phyloP scores from a whole-genome alignment of 2,113 vertebrate species.

The Lathamus discolor region DNA sequence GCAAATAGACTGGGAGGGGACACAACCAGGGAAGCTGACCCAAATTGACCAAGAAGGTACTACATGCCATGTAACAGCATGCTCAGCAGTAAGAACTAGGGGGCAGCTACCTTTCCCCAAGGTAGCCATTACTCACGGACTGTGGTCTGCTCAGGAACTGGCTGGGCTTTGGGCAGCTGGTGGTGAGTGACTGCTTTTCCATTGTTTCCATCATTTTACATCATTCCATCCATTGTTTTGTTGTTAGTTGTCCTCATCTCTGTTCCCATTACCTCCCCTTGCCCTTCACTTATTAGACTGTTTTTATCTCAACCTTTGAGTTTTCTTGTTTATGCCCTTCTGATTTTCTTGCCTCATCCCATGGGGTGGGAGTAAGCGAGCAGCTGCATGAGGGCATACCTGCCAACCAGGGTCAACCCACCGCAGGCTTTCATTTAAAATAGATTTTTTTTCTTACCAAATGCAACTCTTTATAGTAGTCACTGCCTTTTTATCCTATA shows the following conservation, averaged over 20 bases:
- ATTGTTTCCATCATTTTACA: neutral
- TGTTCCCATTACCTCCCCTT: neutral
- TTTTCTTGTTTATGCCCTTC: neutral
- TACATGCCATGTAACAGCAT: neutral
- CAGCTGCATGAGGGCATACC: neutral
- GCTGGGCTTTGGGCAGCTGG: neutral
- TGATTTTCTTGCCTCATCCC: neutral
- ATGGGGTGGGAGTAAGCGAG: neutral
- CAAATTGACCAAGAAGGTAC: neutral
- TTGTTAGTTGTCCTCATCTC: neutral
- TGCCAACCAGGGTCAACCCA: neutral
- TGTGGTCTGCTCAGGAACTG: neutral
- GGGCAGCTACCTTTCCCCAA: neutral
- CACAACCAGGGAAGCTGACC: neutral
- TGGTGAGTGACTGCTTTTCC: neutral
- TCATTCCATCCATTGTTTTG: neutral
- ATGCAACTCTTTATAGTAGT: neutral
- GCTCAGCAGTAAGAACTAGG: neutral
- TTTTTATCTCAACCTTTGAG: neutral
- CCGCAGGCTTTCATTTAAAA: neutral
- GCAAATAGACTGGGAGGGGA: neutral
- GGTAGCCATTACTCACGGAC: neutral
- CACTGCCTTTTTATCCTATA: neutral
- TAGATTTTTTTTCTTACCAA: neutral
- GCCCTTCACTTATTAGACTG: neutral